Evolutionary conservation across 2,888 invertebrate genomes (phyloP), one percentile per base, ranked within the genome.

Genomic region (Tetramorium bicarinatum): DNA sequence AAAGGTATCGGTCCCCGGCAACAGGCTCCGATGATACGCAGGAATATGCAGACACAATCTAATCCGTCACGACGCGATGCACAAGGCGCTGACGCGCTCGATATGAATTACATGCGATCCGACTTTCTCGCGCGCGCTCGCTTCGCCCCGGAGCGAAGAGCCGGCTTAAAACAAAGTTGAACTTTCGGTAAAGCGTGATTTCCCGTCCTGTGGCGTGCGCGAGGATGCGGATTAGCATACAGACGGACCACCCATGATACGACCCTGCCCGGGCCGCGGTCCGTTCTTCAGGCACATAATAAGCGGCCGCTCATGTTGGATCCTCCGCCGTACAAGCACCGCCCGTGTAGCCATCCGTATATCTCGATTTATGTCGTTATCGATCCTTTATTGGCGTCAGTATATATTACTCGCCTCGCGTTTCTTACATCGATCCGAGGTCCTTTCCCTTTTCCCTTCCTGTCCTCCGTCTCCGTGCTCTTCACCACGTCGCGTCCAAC

Each of bases 331-430:
- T 93, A 94, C 94, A 94, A 93, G 94, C 91, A 91, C 93, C 93
- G 93, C 90, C 89, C 94, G 91, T 94, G 94, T 94, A 92, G 92
- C 94, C 94, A 94, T 94, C 94, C 92, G 92, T 93, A 93, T 92
- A 93, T 94, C 92, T 93, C 94, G 94, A 94, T 94, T 95, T 94
- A 95, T 95, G 93, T 92, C 93, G 93, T 94, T 94, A 94, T 93
- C 93, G 93, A 93, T 93, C 94, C 93, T 93, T 93, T 94, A 94
- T 94, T 93, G 94, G 92, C 94, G 91, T 92, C 92, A 91, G 93
- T 94, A 91, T 91, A 93, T 92, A 92, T 91, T 79, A 79, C 71
- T 91, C 87, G 83, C 87, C 64, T 89, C 83, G 47, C 79, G 80
- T 64, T 85, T 84, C 87, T 84, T 88, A 87, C 90, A 87, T 85